Conservation (phyloP, 53 echinoderm and acorn worm species). For the Paracentrotus lividus region DNA sequence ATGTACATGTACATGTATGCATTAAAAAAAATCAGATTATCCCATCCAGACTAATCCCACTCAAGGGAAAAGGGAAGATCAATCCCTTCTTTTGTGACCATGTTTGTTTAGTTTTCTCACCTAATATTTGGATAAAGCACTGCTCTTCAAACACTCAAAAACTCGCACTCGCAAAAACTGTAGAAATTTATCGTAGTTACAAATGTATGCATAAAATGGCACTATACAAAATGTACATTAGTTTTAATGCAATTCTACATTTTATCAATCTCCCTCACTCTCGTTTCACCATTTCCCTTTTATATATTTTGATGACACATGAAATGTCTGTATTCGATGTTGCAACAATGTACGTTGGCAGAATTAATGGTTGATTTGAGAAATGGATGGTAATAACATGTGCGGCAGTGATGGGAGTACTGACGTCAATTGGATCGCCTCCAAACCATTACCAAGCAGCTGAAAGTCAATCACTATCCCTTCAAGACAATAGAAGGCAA, state of each 20-base stretch:
- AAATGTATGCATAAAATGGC: too few relatives aligned
- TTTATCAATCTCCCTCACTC: not conserved
- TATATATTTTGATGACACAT: not conserved
- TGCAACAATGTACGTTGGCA: constrained; percentile 28
- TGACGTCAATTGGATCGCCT: constrained; percentile 49
- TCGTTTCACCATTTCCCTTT: not conserved
- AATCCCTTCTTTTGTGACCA: not conserved
- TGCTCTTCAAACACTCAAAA: not conserved
- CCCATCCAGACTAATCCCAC: not conserved
- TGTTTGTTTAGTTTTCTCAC: not conserved
- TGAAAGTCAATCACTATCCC: constrained; percentile 5
- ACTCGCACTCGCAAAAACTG: not conserved
- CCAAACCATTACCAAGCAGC: constrained; percentile 49
- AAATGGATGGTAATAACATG: constrained; percentile 21
- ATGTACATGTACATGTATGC: not conserved
- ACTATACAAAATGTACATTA: not conserved
- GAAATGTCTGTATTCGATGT: not conserved
- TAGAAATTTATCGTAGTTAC: not conserved
- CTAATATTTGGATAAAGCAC: constrained; percentile 2
- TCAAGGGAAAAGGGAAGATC: not conserved
- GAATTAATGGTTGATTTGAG: not conserved
- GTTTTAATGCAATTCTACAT: not conserved
- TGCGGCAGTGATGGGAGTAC: not conserved
- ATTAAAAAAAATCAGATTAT: not conserved
- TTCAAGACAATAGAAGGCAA: not conserved